Evolutionary conservation across 2,113 vertebrate genomes (phyloP).

Genomic region (Hemichromis elongatus): DNA sequence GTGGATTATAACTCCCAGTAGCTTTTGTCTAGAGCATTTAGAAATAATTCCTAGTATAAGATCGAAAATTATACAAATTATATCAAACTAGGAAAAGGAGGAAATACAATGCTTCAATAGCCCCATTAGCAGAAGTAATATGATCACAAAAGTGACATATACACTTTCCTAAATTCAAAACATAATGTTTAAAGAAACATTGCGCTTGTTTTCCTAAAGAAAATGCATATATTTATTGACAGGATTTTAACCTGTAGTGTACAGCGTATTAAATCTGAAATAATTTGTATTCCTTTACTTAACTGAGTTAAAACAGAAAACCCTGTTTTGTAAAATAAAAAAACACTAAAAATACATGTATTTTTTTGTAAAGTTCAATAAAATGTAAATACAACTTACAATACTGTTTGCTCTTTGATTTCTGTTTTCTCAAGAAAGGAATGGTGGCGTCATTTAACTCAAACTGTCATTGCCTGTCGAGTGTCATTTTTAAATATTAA

Average conservation of each 20-base stretch:
- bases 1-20: background rate
- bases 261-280: slow-evolving; percentile 51
- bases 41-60: background rate
- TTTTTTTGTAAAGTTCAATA: slow-evolving; percentile 37
- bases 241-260: slow-evolving; percentile 70
- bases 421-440: background rate
- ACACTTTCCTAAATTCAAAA: background rate
- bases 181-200: slow-evolving; percentile 25
- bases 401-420: background rate
- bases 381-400: slow-evolving; percentile 47
- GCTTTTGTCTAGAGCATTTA: background rate
- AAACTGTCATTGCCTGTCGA: background rate
- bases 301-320: slow-evolving; percentile 6
- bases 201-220: slow-evolving; percentile 29
- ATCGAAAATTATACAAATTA: background rate
- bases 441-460: background rate
- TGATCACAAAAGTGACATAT: background rate
- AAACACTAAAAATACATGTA: slow-evolving; percentile 13
- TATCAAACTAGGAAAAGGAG: background rate
- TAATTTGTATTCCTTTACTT: slow-evolving; percentile 21
- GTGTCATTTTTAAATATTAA: background rate
- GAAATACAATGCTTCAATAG: background rate
- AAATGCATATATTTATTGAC: slow-evolving; percentile 69
- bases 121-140: background rate
- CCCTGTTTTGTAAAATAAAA: background rate